Percentiles rank a stretch among this genome's conserved stretches.
Evolutionary conservation across 2,888 invertebrate species (phyloP).

Genomic region (Colletes collaris): DNA sequence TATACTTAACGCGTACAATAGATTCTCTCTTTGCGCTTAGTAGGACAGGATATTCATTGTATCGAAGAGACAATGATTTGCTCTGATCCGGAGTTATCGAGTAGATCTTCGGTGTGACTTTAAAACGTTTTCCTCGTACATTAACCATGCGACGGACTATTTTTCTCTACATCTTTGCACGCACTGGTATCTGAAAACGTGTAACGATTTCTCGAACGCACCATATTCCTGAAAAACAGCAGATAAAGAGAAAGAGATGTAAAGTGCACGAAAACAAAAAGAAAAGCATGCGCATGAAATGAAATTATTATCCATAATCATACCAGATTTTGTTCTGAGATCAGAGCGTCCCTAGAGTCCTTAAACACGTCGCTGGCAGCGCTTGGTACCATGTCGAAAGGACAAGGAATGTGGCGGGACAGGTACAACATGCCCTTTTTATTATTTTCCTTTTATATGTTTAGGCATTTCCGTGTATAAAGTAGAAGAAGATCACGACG

Average conservation of each 20-base stretch:
- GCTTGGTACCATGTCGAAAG: conserved; percentile 82
- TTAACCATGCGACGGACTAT: conserved; percentile 15
- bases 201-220: conserved; percentile 24
- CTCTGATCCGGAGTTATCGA: conserved; percentile 12
- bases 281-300: conserved; percentile 77
- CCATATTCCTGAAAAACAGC: conserved; percentile 7
- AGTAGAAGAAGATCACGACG: neutral
- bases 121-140: conserved; percentile 19
- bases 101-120: conserved; percentile 17
- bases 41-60: conserved; percentile 22
- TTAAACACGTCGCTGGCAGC: conserved; percentile 83
- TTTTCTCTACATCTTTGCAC: conserved; percentile 49
- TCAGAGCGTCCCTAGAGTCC: conserved; percentile 82
- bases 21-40: conserved; percentile 17
- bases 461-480: conserved; percentile 1
- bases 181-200: conserved; percentile 25
- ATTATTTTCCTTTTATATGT: conserved; percentile 59
- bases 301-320: conserved; percentile 77
- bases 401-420: conserved; percentile 84
- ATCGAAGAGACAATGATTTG: conserved; percentile 11
- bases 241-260: neutral
- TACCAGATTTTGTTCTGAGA: conserved; percentile 82
- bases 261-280: conserved; percentile 50
- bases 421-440: conserved; percentile 81
- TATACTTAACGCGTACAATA: conserved; percentile 16